Base-by-base conservation (phyloP, 2,113 vertebrate species). In the Eulemur rufifrons region DNA sequence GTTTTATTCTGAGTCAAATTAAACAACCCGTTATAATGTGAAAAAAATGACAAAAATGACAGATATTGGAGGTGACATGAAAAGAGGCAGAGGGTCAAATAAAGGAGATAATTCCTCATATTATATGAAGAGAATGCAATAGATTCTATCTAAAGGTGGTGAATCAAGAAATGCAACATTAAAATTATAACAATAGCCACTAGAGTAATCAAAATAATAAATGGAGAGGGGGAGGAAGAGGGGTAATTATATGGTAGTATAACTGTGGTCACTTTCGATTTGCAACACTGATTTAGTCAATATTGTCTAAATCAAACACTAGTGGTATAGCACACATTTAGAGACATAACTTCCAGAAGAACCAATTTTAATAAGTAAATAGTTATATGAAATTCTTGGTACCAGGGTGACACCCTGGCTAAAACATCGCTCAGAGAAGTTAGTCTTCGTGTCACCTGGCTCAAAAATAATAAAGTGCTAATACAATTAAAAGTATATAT, bases 391-490 rank as follows among this genome's bases (percentile, higher is more conserved):
- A 82, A 83, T 86, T 82, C 29, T 81, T 74, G 64, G 12, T 86
- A 92, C 82, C 50, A 34, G 27, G 8, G n/a, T 81, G 27, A 86
- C 2, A 82, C n/a, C 7, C 10, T 86, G 74, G 37, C 32, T 83
- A 89, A 89, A 89, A 77, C 80, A 69, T 10, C 61, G 14, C 37
- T 27, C 34, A 64, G 27, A 54, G 18, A 95, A 82, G 12, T 92
- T 59, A 88, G 54, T 68, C 74, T 81, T 81, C 45, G n/a, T 47
- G 13, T 82, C 34, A 71, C 29, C 47, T 87, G 21, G 7, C 39
- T 86, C 10, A 93, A 95, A 94, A 82, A 94, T 29, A 78, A 68
- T 32, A 68, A 94, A 94, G 11, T 45, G 2, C 7, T 89, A 50
- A 45, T 92, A 66, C 11, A 93, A 52, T 42, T 78, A 18, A 91